Evolutionary conservation across 2,888 invertebrate species (phyloP).

Genomic region (Drosophila limbata): DNA sequence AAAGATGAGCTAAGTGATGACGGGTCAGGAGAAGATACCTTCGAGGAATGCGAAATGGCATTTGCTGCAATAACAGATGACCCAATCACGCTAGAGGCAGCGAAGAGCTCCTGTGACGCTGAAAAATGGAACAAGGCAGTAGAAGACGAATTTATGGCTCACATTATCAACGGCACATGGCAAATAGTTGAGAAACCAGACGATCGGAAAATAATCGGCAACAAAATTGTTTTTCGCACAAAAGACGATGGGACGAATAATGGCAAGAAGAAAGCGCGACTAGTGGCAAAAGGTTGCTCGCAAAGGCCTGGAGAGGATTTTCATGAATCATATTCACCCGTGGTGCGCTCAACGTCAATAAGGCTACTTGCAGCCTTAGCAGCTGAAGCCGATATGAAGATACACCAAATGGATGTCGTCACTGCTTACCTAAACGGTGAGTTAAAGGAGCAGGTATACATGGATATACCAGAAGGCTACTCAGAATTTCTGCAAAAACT

Average conservation of each 20-base stretch:
- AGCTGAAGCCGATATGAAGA: background rate
- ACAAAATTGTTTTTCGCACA: conserved; percentile 6
- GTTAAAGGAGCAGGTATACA: conserved; percentile 3
- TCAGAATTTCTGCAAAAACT: background rate
- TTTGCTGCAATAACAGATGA: too few relatives aligned
- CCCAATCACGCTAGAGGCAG: background rate
- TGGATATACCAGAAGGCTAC: conserved; percentile 2
- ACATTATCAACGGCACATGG: background rate
- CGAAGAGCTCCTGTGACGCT: background rate
- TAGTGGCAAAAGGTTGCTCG: conserved; percentile 1
- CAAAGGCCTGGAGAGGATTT: conserved; percentile 2
- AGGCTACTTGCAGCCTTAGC: conserved; percentile 5
- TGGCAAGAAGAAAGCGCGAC: background rate
- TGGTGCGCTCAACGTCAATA: background rate
- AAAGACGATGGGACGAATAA: background rate
- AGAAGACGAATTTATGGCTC: background rate
- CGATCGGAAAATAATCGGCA: conserved; percentile 3
- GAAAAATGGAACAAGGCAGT: background rate
- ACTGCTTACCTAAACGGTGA: conserved; percentile 5
- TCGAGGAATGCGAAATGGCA: too few relatives aligned
- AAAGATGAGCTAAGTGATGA: too few relatives aligned
- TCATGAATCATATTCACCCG: background rate
- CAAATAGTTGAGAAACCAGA: background rate
- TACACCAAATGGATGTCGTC: conserved; percentile 12
- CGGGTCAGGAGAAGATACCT: too few relatives aligned